Base-by-base conservation (phyloP, 2,113 vertebrate genomes). In the Pseudorasbora parva region DNA sequence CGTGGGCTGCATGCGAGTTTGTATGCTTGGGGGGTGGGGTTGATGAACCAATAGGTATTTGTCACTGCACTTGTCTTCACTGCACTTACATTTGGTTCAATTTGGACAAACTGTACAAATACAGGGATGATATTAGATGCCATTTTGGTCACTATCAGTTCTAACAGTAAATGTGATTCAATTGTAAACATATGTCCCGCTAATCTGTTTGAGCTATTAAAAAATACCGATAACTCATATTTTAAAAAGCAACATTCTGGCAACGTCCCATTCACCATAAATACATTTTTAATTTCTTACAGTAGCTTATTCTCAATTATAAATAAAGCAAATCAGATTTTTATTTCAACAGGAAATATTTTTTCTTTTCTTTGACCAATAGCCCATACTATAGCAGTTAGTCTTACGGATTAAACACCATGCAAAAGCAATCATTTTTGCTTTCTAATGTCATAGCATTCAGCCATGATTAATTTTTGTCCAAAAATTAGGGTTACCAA, bases 1-100 rank as follows among this genome's bases (percentile, higher is more conserved):
- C 25, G 75, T 57, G 51, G 75, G 75, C 51, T 78, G 75, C 19
- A 30, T 33, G 49, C n/a, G 30, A 77, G 51, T 15, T 17, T 45
- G 23, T 47, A 43, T 6, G 69, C n/a, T 72, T 1, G 9, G 45
- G 37, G 37, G 68, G 43, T 19, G 19, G 12, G 30, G n/a, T n/a
- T n/a, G n/a, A n/a, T n/a, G n/a, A n/a, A 8, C 56, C 76, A 60
- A 19, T 41, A 10, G 57, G 56, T 27, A 45, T 62, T 78, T 45
- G n/a, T n/a, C n/a, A n/a, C n/a, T n/a, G n/a, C n/a, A n/a, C n/a
- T n/a, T n/a, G 43, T 78, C 56, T 72, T 25, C 5, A 43, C 30
- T 60, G 21, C 14, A 43, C 12, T 11, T 15, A 47, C 12, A 7
- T 7, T 64, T 27, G 5, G 60, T 30, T 60, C 15, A 2, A 59